Base-by-base conservation (phyloP, 1,140 invertebrate species). In the Scaptomyza hsui region DNA sequence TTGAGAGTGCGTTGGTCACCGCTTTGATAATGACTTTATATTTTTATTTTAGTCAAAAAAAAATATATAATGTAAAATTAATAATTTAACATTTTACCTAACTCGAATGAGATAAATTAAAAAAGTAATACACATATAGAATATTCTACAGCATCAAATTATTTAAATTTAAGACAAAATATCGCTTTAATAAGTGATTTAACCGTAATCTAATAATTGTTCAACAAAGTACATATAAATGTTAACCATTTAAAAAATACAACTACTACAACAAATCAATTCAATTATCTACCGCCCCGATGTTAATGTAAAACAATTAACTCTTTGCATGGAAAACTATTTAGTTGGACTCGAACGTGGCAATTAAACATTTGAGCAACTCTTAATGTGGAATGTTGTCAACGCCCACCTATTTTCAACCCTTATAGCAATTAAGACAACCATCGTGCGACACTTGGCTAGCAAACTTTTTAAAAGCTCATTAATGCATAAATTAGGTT, bases 401-500 rank as follows among this genome's bases (percentile, higher is more conserved):
- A 26, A 42, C 67, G 67, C 60, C 51, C 39, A 61, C 39, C n/a
- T 19, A 21, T 24, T 15, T 15, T 15, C 41, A 63, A 61, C 52
- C 68, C 61, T 45, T 26, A 47, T 19, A 59, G 52, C 67, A 74
- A 63, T 62, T 49, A 73, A 35, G 51, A 47, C 39, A 41, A 26
- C 15, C 60, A 53, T 16, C 35, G 26, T 49, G 55, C 60, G 49
- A 65, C 56, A 68, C 52, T 67, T 65, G 55, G 55, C 45, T 53
- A 2, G 69, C 61, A 70, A 81, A 88, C 83, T 89, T 89, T 88
- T 86, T 88, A 88, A 88, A 88, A 88, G 45, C 78, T 88, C 82
- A 88, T 88, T 88, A 88, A 78, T 82, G 82, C 82, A 88, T 88
- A 88, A 70, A 88, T 82, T 88, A 63, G 51, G 24, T 16, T 45